These are phyloP conservation scores for Atherinomorus stipes DNA, from an alignment of 2,113 vertebrate species.

Conservation along the genomic window DNA sequence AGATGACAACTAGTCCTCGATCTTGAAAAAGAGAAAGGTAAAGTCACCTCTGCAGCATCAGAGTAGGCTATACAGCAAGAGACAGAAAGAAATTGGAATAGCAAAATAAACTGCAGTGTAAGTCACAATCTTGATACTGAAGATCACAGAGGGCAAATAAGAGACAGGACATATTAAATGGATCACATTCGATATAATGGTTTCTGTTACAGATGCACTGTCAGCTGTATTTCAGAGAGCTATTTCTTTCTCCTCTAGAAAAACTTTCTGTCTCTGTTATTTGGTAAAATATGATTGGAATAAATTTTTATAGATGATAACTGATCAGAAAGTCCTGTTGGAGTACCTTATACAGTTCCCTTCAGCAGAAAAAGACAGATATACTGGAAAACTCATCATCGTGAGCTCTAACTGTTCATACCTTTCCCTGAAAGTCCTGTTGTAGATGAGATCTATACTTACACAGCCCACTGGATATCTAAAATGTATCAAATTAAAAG, in stretches of 20 bases:
- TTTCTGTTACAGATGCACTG: conserved; percentile 16
- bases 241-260: neutral
- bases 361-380: neutral
- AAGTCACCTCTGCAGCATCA: no score
- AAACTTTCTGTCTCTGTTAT: conserved; percentile 6
- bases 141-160: neutral
- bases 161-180: neutral
- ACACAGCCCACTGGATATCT: neutral
- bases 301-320: neutral
- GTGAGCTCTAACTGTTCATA: neutral
- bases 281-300: neutral
- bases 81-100: neutral
- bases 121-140: neutral
- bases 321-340: neutral
- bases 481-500: neutral
- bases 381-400: neutral
- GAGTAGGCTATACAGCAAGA: no score
- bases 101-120: neutral
- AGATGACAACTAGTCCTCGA: no score
- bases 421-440: neutral
- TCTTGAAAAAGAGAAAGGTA: no score
- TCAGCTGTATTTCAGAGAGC: conserved; percentile 31
- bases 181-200: conserved; percentile 3
- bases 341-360: neutral
- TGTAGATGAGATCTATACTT: neutral